A percentile compares a stretch with the other conserved stretches of the same genome.
These are phyloP conservation scores for Amazona guildingii DNA, from an alignment of 2,113 vertebrate species.

Conservation along the genomic window DNA sequence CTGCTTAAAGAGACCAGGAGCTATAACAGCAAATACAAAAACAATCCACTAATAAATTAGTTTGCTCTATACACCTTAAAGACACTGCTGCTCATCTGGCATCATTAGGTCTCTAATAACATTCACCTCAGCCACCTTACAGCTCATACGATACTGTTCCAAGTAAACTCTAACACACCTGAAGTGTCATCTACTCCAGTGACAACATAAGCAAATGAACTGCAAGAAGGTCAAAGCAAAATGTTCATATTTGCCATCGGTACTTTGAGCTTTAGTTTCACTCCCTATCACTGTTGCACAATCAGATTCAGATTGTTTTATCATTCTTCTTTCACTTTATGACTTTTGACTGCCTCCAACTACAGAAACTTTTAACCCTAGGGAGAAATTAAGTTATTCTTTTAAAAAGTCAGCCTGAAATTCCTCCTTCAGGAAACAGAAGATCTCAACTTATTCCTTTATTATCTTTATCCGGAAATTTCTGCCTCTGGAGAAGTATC, in stretches of 20 bases:
- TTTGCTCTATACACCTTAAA: constrained; percentile 6
- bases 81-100: not conserved
- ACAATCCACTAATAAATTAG: constrained; percentile 50
- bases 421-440: not conserved
- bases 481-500: not conserved
- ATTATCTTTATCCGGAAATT: not conserved
- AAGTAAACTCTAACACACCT: not conserved
- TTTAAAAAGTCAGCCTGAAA: not conserved
- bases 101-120: not conserved
- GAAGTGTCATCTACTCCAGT: not conserved
- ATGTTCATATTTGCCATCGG: not conserved
- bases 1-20: constrained; percentile 84
- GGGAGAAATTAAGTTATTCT: not conserved
- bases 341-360: not conserved
- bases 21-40: constrained; percentile 73
- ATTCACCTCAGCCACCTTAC: not conserved
- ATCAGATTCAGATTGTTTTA: not conserved
- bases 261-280: not conserved
- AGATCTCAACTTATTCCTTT: not conserved
- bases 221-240: not conserved
- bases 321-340: not conserved
- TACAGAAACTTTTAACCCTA: not conserved
- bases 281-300: not conserved
- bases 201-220: not conserved
- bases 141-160: accelerated